These are phyloP conservation scores for Orthochromis indermauri DNA, from an alignment of 2,113 vertebrate species.

Conservation along the genomic window DNA sequence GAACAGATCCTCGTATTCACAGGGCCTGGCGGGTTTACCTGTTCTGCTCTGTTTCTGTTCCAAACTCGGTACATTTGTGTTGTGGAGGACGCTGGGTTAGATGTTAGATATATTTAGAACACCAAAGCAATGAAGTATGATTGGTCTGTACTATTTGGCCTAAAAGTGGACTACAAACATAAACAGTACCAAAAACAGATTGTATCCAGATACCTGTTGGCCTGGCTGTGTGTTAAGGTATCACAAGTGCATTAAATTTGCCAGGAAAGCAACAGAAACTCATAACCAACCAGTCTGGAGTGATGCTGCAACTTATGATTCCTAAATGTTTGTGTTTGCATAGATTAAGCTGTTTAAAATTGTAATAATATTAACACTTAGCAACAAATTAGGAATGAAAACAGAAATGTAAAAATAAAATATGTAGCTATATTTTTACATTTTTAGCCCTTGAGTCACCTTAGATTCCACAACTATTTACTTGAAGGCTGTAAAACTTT, in stretches of 20 bases:
- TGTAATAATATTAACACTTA: background rate
- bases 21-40: background rate
- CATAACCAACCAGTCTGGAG: background rate
- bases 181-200: background rate
- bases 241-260: background rate
- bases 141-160: background rate
- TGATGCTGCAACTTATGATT: background rate
- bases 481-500: background rate
- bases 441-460: background rate
- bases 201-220: background rate
- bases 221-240: background rate
- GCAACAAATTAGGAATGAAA: background rate
- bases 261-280: background rate
- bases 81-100: background rate
- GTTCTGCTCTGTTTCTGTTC: constrained; percentile 8
- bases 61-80: background rate
- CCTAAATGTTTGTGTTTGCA: background rate
- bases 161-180: background rate
- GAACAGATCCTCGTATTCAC: constrained; percentile 14
- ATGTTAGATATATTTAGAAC: background rate
- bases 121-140: background rate
- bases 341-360: background rate
- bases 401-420: background rate
- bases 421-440: background rate
- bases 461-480: background rate